Percentiles rank a stretch among this genome's conserved stretches.
Conservation (phyloP, 2,888 invertebrate species). For the Theristus sp. region DNA sequence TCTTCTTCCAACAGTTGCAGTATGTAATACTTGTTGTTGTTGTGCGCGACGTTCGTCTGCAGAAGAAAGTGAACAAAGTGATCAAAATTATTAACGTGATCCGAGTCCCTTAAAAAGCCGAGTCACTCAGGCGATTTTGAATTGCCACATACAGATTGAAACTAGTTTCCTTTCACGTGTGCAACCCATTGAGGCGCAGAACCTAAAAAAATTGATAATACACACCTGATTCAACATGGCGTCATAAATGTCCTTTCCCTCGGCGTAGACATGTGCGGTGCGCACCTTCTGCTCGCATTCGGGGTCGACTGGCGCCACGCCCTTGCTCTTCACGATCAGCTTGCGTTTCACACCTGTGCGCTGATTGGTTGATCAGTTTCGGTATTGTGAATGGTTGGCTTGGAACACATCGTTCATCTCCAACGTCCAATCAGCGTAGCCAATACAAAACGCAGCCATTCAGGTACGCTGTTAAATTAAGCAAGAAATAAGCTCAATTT, state of each 20-base stretch:
- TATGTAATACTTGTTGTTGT: constrained; percentile 40
- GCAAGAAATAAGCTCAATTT: no score
- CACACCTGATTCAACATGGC: constrained; percentile 36
- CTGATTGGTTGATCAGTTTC: background rate
- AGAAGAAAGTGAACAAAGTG: no score
- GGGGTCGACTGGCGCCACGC: constrained; percentile 33
- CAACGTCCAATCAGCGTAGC: background rate
- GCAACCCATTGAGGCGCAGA: no score
- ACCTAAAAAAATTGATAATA: no score
- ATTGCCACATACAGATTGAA: no score
- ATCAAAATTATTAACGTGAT: no score
- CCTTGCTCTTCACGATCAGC: constrained; percentile 27
- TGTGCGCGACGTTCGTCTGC: constrained; percentile 37
- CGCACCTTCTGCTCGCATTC: constrained; percentile 25
- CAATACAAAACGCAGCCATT: no score
- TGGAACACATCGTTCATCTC: no score
- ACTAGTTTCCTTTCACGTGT: no score
- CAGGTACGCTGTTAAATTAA: no score
- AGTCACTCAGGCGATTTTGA: no score
- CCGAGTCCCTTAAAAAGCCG: no score
- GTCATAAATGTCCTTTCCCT: constrained; percentile 32
- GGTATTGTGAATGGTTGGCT: background rate
- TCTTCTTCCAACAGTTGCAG: constrained; percentile 36
- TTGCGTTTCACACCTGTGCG: constrained; percentile 20
- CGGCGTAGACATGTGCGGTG: constrained; percentile 29